Evolutionary conservation across 2,888 invertebrate species (phyloP).

Genomic region (Apodemia mormo): DNA sequence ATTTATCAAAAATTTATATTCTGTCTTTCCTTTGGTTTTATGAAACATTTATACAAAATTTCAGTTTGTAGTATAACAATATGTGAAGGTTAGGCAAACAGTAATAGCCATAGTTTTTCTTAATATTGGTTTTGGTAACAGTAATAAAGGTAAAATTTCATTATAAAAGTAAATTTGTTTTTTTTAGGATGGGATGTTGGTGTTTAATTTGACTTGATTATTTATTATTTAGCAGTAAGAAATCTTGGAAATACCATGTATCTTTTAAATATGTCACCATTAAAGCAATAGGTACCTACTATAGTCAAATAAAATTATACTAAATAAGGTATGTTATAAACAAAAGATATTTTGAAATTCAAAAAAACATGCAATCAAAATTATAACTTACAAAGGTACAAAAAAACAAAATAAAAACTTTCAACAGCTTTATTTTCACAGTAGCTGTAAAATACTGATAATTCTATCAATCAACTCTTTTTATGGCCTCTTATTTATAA

Average conservation of each 20-base stretch:
- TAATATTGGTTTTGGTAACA: too few relatives aligned
- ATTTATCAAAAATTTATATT: too few relatives aligned
- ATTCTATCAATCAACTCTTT: background rate
- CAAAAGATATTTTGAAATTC: background rate
- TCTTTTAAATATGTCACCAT: background rate
- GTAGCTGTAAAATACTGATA: slow-evolving; percentile 13
- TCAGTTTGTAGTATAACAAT: too few relatives aligned
- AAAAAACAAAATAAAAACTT: slow-evolving; percentile 16
- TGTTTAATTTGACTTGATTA: too few relatives aligned
- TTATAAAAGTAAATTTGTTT: too few relatives aligned
- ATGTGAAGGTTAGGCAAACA: too few relatives aligned
- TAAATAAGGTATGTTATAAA: background rate
- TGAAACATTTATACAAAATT: too few relatives aligned
- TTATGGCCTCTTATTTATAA: slow-evolving; percentile 19
- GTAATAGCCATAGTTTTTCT: too few relatives aligned
- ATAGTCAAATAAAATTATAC: background rate
- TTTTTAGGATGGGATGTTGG: too few relatives aligned
- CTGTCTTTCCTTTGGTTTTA: too few relatives aligned
- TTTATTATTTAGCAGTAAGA: too few relatives aligned
- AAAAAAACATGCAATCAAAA: background rate
- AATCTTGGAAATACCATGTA: background rate
- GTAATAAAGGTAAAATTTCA: too few relatives aligned
- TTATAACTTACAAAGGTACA: background rate
- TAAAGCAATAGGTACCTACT: background rate
- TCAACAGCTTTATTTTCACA: slow-evolving; percentile 17